These are phyloP conservation scores for Leptothorax acervorum DNA, from an alignment of 2,888 invertebrate species.

Conservation along the genomic window DNA sequence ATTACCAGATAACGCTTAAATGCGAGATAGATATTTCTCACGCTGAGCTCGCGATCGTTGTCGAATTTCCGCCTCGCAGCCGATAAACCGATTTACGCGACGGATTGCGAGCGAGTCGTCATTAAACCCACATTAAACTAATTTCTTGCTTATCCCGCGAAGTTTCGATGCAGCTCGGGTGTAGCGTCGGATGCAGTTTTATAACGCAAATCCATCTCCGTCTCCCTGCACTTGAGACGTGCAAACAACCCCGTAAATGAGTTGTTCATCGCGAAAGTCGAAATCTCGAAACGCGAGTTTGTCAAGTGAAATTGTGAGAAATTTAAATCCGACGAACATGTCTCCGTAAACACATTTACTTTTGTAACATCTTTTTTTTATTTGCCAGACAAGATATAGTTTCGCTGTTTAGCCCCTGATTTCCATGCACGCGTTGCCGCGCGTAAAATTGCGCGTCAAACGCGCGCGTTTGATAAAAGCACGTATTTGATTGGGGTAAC, in stretches of 20 bases:
- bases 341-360: background rate
- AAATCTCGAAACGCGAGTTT: slow-evolving; percentile 30
- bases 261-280: slow-evolving; percentile 34
- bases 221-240: background rate
- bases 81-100: slow-evolving; percentile 30
- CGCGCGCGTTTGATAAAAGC: too few relatives aligned
- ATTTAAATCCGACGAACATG: background rate
- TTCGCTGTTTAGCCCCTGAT: background rate
- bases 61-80: slow-evolving; percentile 13
- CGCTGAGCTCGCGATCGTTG: slow-evolving; percentile 6
- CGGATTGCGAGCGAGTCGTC: slow-evolving; percentile 27
- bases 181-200: slow-evolving; percentile 33
- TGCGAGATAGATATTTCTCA: background rate
- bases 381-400: background rate
- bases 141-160: slow-evolving; percentile 37
- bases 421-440: too few relatives aligned
- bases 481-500: too few relatives aligned
- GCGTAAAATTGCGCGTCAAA: too few relatives aligned
- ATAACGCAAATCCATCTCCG: slow-evolving; percentile 15
- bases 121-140: slow-evolving; percentile 40
- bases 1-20: background rate
- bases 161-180: slow-evolving; percentile 35
- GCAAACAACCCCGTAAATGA: slow-evolving; percentile 42
- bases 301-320: slow-evolving; percentile 14
- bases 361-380: background rate